Evolutionary conservation across 2,113 vertebrate genomes (phyloP), one percentile per base, ranked within the genome.

Genomic region (Ranitomeya imitator): DNA sequence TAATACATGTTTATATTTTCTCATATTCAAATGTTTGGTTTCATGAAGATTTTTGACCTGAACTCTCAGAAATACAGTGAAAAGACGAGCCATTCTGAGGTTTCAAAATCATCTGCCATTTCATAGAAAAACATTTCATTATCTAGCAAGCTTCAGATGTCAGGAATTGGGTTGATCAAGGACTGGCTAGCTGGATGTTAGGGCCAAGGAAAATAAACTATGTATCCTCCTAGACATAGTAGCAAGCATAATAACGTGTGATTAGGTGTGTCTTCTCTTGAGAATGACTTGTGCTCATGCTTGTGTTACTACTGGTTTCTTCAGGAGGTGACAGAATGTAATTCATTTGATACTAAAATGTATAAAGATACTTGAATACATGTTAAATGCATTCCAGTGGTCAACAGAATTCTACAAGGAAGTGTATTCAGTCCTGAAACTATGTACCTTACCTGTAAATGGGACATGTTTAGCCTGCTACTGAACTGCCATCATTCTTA

Each of bases 41-140:
- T 65, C 23, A 71, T 59, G 6, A 21, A 31, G 61, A 67, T 45
- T 15, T 79, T 73, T 87, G 45, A 69, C 61, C 21, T 79, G 23
- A 55, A 26, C 79, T 78, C n/a, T 21, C n/a, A 80, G 77, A 69
- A 69, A 51, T 57, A 31, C 15, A 45, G 13, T 54, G 63, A 57
- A 16, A 26, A 7, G 23, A 69, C 52, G 21, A 80, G 21, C 18
- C 77, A 86, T 86, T 37, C 61, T 55, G 3, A 31, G 59, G n/a
- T 86, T 79, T 37, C 74, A 86, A 67, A 86, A 37, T 79, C 55
- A 16, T 63, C 84, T 85, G 23, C 31, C 57, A 59, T 63, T 60
- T 65, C 37, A 79, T 52, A 65, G 80, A 12, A 67, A 65, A 80
- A 54, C 45, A 80, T 80, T 87, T 65, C 73, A 59, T 26, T 52